These are phyloP conservation scores for Etheostoma spectabile DNA, from an alignment of 2,113 vertebrate genomes.

Conservation along the genomic window DNA sequence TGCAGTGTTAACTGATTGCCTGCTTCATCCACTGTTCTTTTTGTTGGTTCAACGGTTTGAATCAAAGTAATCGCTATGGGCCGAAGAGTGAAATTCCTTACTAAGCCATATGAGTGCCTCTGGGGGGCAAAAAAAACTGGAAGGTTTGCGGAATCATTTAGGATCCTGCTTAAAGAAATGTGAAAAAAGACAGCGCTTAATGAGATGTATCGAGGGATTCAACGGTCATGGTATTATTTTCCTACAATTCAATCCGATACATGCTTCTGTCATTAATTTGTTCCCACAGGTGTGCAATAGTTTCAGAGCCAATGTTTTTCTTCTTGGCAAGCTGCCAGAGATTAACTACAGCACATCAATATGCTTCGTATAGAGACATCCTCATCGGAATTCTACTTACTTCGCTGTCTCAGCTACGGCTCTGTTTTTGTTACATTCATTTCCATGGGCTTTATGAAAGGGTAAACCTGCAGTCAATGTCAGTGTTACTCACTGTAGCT, in stretches of 20 bases:
- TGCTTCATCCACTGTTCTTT: slow-evolving; percentile 1
- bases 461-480: slow-evolving; percentile 50
- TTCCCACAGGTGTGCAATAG: slow-evolving; percentile 69
- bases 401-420: slow-evolving; percentile 55
- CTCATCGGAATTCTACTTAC: slow-evolving; percentile 48
- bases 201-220: slow-evolving; percentile 47
- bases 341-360: slow-evolving; percentile 70
- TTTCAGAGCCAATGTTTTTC: slow-evolving; percentile 46
- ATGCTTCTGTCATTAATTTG: slow-evolving; percentile 67
- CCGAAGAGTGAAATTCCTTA: slow-evolving; percentile 16
- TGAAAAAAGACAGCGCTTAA: slow-evolving; percentile 40
- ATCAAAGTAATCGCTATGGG: slow-evolving; percentile 9
- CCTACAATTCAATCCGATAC: slow-evolving; percentile 43
- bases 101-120: slow-evolving; percentile 26
- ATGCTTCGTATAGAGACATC: slow-evolving; percentile 60
- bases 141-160: slow-evolving; percentile 41
- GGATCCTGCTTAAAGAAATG: slow-evolving; percentile 14
- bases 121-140: slow-evolving; percentile 1
- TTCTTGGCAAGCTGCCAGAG: slow-evolving; percentile 65
- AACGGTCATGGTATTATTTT: slow-evolving; percentile 40
- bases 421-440: slow-evolving; percentile 46
- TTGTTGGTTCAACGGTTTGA: slow-evolving; percentile 18
- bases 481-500: slow-evolving; percentile 51
- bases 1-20: slow-evolving; percentile 2
- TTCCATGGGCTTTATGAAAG: slow-evolving; percentile 47